Evolutionary conservation across 2,797 vertebrate genomes (phyloP), one percentile per base, ranked within the genome.

Genomic region (Mormyrops attenuatus): DNA sequence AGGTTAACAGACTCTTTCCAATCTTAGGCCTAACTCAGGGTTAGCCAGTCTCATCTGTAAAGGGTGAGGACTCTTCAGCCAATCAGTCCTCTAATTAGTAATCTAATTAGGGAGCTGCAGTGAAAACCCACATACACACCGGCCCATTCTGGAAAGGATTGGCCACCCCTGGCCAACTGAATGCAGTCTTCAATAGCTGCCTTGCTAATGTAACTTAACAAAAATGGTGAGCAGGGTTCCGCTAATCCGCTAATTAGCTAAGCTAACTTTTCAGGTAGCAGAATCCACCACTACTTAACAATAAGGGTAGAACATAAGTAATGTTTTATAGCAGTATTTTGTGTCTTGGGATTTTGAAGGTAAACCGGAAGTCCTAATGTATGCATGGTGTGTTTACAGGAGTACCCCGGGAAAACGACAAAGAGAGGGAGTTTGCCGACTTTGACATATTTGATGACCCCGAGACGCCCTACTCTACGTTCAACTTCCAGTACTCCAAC

Each of bases 401-500:
- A 0, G 92, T 99, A 92, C 95, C 95, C 90, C 96, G 99, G 90
- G 97, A 98, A 93, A 98, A 97, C 0, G 95, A 97, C 52, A 94
- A 96, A 93, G 99, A 99, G 89, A 98, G 96, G 90, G 97, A 99
- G 57, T 93, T 97, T 90, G 97, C 97, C 5, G 99, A 99, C 92
- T 99, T 99, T 84, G 99, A 99, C 95, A 99, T 99, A 94, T 99
- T 99, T 88, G 99, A 99, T 90, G 98, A 99, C 90, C 95, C 97
- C 0, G 96, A 99, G 92, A 95, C 97, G 2, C 99, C 98, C 0
- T 99, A 97, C 93, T 99, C 99, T 34, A 99, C 99, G 0, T 99
- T 99, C 92, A 99, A 99, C 94, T 99, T 99, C 93, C 98, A 98
- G 52, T 99, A 99, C 93, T 92, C 97, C 89, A 99, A 98, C 38